A percentile compares a stretch with the other conserved stretches of the same genome.
These are phyloP conservation scores for Phenganax marumi DNA, from an alignment of 92 coral and sea anemone species.

Conservation along the genomic window DNA sequence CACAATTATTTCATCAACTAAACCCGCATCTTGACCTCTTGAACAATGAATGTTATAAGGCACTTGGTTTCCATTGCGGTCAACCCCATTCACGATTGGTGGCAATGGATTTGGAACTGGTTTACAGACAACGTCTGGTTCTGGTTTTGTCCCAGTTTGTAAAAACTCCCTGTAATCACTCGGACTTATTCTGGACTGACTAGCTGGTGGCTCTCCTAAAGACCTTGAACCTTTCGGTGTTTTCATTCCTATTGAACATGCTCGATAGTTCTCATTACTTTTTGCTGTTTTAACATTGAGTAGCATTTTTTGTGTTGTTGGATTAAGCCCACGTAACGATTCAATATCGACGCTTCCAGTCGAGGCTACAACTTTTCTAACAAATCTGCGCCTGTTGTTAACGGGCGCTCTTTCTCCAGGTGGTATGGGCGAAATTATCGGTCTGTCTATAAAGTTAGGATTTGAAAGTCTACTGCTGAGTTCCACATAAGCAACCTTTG, in stretches of 20 bases:
- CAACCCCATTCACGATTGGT: slow-evolving; percentile 73
- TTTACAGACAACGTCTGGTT: slow-evolving; percentile 86
- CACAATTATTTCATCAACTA: slow-evolving; percentile 80
- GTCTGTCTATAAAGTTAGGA: background rate
- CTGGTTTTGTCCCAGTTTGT: slow-evolving; percentile 78
- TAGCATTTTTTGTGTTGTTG: slow-evolving; percentile 82
- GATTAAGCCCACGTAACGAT: slow-evolving; percentile 68
- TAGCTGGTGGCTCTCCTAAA: slow-evolving; percentile 44
- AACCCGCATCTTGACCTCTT: slow-evolving; percentile 55
- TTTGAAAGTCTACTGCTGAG: slow-evolving; percentile 47
- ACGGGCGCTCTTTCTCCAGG: slow-evolving; percentile 75
- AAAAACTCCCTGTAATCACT: slow-evolving; percentile 89
- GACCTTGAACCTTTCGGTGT: slow-evolving; percentile 77
- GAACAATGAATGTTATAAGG: slow-evolving; percentile 70
- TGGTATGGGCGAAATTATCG: slow-evolving; percentile 74
- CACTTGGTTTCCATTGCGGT: slow-evolving; percentile 53
- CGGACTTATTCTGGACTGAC: slow-evolving; percentile 65
- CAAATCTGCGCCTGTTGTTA: slow-evolving; percentile 58
- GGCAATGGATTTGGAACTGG: slow-evolving; percentile 95
- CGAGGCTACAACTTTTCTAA: slow-evolving; percentile 69
- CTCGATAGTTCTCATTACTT: slow-evolving; percentile 79
- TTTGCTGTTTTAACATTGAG: slow-evolving; percentile 77
- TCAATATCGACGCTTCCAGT: slow-evolving; percentile 66
- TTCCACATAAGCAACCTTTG: slow-evolving; percentile 70
- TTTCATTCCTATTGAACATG: slow-evolving; percentile 64